A percentile compares a stretch with the other conserved stretches of the same genome.
Evolutionary conservation across 2,888 invertebrate species (phyloP).

Genomic region (Drosophila lacicola): DNA sequence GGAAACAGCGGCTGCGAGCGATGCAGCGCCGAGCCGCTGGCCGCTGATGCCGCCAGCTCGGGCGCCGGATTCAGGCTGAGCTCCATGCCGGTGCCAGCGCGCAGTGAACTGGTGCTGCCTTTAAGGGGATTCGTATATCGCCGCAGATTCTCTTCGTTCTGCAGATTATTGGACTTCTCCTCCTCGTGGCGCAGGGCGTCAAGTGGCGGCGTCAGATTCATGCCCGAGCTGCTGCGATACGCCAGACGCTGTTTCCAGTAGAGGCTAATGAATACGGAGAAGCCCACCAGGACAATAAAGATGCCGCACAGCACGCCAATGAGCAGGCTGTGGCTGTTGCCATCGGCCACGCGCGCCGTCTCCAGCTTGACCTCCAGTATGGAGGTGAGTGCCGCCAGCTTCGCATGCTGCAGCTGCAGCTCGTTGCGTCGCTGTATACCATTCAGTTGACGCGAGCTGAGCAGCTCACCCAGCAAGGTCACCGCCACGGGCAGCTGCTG

Average conservation of each 20-base stretch:
- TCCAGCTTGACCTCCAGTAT: slow-evolving; percentile 91
- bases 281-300: slow-evolving; percentile 84
- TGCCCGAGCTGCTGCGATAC: slow-evolving; percentile 86
- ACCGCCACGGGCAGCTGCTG: slow-evolving; percentile 86
- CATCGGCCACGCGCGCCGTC: slow-evolving; percentile 87
- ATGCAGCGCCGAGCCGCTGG: slow-evolving; percentile 81
- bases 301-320: slow-evolving; percentile 85
- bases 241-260: slow-evolving; percentile 87
- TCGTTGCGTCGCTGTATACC: slow-evolving; percentile 79
- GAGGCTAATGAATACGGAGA: slow-evolving; percentile 86
- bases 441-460: slow-evolving; percentile 87
- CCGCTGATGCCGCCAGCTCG: slow-evolving; percentile 85
- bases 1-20: slow-evolving; percentile 85
- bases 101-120: slow-evolving; percentile 86
- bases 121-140: slow-evolving; percentile 93
- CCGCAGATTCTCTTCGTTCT: slow-evolving; percentile 95
- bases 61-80: slow-evolving; percentile 84
- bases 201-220: slow-evolving; percentile 86
- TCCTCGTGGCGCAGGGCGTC: slow-evolving; percentile 91
- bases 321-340: slow-evolving; percentile 83
- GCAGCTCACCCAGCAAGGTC: slow-evolving; percentile 87
- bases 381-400: slow-evolving; percentile 88
- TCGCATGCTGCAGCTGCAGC: slow-evolving; percentile 86
- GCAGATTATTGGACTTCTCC: slow-evolving; percentile 95
- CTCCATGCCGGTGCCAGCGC: slow-evolving; percentile 86